phyloP scores from a whole-genome alignment of 2,797 vertebrate genomes.

The Coreius guichenoti region DNA sequence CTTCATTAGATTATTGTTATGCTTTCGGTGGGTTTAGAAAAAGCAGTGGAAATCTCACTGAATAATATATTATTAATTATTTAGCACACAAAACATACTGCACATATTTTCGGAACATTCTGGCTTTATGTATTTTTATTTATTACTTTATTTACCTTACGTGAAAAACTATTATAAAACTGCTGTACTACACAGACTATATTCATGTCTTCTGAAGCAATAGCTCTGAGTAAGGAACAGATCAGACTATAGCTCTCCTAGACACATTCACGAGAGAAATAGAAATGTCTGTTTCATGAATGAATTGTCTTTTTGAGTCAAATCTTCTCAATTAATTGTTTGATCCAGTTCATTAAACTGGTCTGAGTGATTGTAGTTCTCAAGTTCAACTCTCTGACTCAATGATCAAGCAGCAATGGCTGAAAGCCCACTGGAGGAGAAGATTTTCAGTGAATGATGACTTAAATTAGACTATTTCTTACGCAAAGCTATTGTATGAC shows the following conservation, averaged over 20 bases:
- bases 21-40: slow-evolving; percentile 16
- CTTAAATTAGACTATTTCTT: neutral
- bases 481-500: neutral
- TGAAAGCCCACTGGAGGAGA: neutral
- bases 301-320: neutral
- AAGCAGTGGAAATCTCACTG: slow-evolving; percentile 1
- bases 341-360: slow-evolving; percentile 15
- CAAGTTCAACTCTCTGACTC: slow-evolving; percentile 8
- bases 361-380: neutral
- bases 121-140: neutral
- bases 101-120: slow-evolving; percentile 2
- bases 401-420: neutral
- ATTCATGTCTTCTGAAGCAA: neutral
- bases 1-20: slow-evolving; percentile 30
- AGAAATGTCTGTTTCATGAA: neutral
- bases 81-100: neutral
- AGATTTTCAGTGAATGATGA: slow-evolving; percentile 8
- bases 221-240: neutral
- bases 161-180: neutral
- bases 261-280: neutral
- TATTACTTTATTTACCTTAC: neutral
- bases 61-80: slow-evolving; percentile 13
- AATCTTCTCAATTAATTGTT: neutral
- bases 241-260: neutral
- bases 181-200: neutral